Base-by-base conservation (phyloP, 2,113 vertebrate genomes). In the Saccopteryx leptura region DNA sequence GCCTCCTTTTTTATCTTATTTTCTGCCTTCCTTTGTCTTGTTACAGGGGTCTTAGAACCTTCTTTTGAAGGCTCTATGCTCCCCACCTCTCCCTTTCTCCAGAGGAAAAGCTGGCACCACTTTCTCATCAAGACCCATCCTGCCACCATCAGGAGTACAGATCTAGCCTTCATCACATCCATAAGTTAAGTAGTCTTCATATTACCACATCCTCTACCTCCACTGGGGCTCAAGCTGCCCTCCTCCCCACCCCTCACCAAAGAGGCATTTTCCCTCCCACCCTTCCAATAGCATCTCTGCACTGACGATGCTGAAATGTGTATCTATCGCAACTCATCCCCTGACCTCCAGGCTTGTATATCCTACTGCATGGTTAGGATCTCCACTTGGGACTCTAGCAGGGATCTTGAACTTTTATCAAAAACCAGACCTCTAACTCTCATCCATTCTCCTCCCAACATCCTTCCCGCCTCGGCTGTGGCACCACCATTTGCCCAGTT, bases 361-460 rank as follows among this genome's bases (percentile, higher is more conserved):
- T 33, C 11, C 68, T 9, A 52, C 39, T 9, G 11, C 1, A 1
- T 3, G 5, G 28, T 74, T 54, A 56, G 48, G 52, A 28, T 65
- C 18, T 71, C 78, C 48, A 17, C 52, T 50, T n/a, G 31, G 63
- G 33, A 60, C 39, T 56, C 23, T 68, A n/a, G 14, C 4, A 54
- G 28, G 46, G 33, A 79, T 56, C 54, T 48, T 21, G 12, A 78
- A 52, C 18, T 31, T n/a, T 21, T 12, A 46, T 8, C 48, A 28
- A 66, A 60, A 65, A 56, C 52, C 46, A 46, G 65, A 56, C 17
- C 24, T 74, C 79, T 15, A 18, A 26, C 48, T 50, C 2, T 82
- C 18, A 23, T n/a, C 54, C 9, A n/a, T n/a, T 54, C 21, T 74
- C 60, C 4, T 65, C 23, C 50, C 19, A 28, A 0, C 0, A 4